Evolutionary conservation across 2,888 invertebrate species (phyloP), one percentile per base, ranked within the genome.

Genomic region (Tridacna crocea): DNA sequence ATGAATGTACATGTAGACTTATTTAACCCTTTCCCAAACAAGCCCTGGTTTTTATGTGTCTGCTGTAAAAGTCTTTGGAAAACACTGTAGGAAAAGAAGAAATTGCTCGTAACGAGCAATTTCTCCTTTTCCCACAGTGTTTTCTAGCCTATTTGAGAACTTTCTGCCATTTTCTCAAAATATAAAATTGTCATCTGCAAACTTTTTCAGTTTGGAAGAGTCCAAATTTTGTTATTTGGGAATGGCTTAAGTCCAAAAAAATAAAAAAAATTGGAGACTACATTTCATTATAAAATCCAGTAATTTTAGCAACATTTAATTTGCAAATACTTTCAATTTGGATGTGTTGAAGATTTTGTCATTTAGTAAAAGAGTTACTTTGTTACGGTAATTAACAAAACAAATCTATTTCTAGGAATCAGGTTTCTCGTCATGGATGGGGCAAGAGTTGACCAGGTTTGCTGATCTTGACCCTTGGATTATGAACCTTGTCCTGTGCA

Each of bases 391-490:
- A n/a, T n/a, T n/a, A n/a, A n/a, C n/a, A n/a, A 36, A 36, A 36
- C 3, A 36, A 36, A 4, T 36, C 36, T 36, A 36, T 36, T 77
- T 76, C 17, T 84, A 93, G 93, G 83, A 77, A 15, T 92, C 93
- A 3, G 92, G 93, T 0, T 83, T 93, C n/a, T 92, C 92, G 0
- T 79, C 61, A 15, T 90, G 88, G 86, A 80, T 93, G 15, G 92
- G 93, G 1, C 65, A 83, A 27, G 79, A 88, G 75, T 87, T 93
- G 61, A 68, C 72, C n/a, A 84, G 83, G 13, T 89, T 93, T 55
- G 66, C 77, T 12, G 76, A 76, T 65, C 65, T 92, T 8, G 88
- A 92, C 11, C 81, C 89, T 17, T 91, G 91, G 89, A 78, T 89
- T 22, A 88, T 93, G 66, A 88, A 91, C 60, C 76, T 92, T 15